A percentile compares a stretch with the other conserved stretches of the same genome.
Evolutionary conservation across 2,888 invertebrate genomes (phyloP).

Genomic region (Platypus cylindrus): DNA sequence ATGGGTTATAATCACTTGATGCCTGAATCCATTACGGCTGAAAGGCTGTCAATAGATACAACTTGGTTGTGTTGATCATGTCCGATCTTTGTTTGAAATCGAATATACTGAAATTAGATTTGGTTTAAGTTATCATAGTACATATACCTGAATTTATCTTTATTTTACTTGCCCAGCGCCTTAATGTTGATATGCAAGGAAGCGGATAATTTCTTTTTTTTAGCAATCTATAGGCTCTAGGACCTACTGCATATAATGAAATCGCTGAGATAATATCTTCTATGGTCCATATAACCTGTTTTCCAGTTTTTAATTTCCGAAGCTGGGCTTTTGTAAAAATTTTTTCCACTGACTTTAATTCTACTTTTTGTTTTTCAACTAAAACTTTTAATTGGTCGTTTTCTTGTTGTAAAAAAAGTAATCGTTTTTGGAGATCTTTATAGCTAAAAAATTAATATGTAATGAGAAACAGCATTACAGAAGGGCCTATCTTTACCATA

Average conservation of each 20-base stretch:
- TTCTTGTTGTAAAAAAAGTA: conserved; percentile 1
- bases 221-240: conserved; percentile 9
- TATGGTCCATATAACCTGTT: conserved; percentile 12
- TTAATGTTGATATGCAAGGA: conserved; percentile 16
- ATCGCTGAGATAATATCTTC: conserved; percentile 13
- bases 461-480: no score
- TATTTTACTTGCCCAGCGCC: conserved; percentile 14
- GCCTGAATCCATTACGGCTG: no score
- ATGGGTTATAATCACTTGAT: no score
- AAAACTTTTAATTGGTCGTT: conserved; percentile 4
- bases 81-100: no score
- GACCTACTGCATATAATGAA: conserved; percentile 12
- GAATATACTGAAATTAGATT: no score
- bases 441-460: background rate
- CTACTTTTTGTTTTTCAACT: conserved; percentile 3
- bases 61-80: no score
- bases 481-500: no score
- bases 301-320: conserved; percentile 13
- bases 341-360: conserved; percentile 5
- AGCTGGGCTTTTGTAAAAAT: conserved; percentile 15
- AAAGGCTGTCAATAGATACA: no score
- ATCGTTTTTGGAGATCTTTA: background rate
- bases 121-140: no score
- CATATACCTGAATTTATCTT: conserved; percentile 9
- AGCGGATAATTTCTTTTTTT: conserved; percentile 14